A percentile compares a stretch with the other conserved stretches of the same genome.
Evolutionary conservation across 1,140 invertebrate species (phyloP).

Genomic region (Acyrthosiphon pisum): DNA sequence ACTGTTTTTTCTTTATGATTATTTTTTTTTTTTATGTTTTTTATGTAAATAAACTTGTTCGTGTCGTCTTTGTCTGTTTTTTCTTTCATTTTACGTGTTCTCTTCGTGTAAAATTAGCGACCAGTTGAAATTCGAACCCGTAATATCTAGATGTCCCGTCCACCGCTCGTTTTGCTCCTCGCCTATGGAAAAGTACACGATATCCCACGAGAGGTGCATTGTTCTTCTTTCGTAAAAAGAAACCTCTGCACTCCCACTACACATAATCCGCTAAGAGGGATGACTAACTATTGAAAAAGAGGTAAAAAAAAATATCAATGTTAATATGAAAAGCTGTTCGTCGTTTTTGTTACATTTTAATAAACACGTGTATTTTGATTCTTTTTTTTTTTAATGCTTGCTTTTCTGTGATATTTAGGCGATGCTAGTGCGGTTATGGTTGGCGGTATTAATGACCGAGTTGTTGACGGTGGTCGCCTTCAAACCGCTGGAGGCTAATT

Average conservation of each 20-base stretch:
- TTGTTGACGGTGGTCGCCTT: not conserved
- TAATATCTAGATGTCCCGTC: constrained; percentile 41
- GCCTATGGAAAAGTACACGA: constrained; percentile 35
- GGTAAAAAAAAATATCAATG: not conserved
- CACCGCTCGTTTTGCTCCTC: constrained; percentile 34
- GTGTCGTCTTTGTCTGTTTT: constrained; percentile 54
- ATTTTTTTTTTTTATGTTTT: constrained; percentile 33
- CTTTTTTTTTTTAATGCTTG: not conserved
- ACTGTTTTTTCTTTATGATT: constrained; percentile 38
- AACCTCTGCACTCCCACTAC: not conserved
- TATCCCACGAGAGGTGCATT: constrained; percentile 49
- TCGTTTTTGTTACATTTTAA: not conserved
- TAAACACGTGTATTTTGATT: not conserved
- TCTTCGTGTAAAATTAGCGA: constrained; percentile 53
- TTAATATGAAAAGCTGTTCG: not conserved
- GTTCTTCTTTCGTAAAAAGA: constrained; percentile 46
- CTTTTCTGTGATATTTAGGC: not conserved
- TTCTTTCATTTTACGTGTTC: constrained; percentile 47
- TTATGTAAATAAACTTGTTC: constrained; percentile 58
- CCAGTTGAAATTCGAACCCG: constrained; percentile 57
- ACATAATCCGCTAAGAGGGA: not conserved
- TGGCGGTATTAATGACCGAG: not conserved
- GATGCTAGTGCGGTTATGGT: constrained; percentile 47
- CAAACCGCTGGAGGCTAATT: not conserved
- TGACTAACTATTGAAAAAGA: constrained; percentile 12